Percentiles rank a stretch among this genome's conserved stretches.
phyloP scores from a whole-genome alignment of 2,888 invertebrate species.

The Smittia aterrima region DNA sequence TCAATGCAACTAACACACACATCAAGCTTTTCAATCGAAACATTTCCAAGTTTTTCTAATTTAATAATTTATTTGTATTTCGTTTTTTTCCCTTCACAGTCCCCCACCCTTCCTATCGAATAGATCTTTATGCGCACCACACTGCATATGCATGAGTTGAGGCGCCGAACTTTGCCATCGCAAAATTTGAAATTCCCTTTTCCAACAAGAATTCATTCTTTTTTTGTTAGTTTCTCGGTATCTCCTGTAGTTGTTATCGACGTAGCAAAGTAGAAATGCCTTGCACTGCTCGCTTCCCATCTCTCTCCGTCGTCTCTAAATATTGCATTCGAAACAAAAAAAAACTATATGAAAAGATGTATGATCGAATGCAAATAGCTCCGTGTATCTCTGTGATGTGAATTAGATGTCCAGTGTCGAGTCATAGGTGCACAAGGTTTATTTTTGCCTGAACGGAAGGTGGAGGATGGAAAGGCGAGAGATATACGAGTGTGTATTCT shows the following conservation, averaged over 20 bases:
- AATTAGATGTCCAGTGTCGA: slow-evolving; percentile 31
- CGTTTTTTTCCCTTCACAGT: neutral
- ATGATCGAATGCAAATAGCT: slow-evolving; percentile 40
- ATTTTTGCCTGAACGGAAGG: neutral
- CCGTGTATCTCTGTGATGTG: neutral
- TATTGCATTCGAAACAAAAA: slow-evolving; percentile 11
- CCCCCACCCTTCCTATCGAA: neutral
- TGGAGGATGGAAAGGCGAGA: slow-evolving; percentile 4
- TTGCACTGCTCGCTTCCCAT: neutral
- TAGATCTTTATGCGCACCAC: neutral
- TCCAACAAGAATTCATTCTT: neutral
- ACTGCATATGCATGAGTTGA: neutral
- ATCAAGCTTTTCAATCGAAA: slow-evolving; percentile 6
- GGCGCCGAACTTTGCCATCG: neutral
- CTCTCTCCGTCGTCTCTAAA: neutral
- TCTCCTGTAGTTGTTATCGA: slow-evolving; percentile 7
- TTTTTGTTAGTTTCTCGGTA: neutral
- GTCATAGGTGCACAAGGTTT: slow-evolving; percentile 31
- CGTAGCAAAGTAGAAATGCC: neutral
- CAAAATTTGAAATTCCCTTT: neutral
- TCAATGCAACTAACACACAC: neutral
- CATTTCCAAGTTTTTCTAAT: slow-evolving; percentile 24
- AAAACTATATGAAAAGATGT: neutral
- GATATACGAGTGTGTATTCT: slow-evolving; percentile 1
- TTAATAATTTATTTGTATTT: slow-evolving; percentile 34